phyloP scores from a whole-genome alignment of 2,888 invertebrate species.

The Eulithis testata region DNA sequence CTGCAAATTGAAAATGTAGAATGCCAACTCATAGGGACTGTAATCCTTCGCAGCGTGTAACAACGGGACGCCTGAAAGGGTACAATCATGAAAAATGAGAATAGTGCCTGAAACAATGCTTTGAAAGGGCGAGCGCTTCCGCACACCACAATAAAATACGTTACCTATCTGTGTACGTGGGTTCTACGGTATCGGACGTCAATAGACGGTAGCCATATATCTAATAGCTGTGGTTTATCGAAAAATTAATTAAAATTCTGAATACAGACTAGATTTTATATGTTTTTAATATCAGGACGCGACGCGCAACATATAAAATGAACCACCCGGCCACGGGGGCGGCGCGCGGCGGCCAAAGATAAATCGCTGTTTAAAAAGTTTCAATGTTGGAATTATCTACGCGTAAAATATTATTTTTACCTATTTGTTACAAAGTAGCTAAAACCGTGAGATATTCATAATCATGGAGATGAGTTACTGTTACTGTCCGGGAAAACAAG shows the following conservation, averaged over 20 bases:
- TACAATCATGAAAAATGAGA: constrained; percentile 51
- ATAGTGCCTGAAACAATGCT: constrained; percentile 72
- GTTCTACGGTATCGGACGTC: background rate
- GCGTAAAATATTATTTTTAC: too few relatives aligned
- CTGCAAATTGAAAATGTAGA: too few relatives aligned
- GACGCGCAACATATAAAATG: constrained; percentile 37
- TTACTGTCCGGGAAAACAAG: background rate
- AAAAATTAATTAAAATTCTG: constrained; percentile 16
- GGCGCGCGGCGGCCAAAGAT: constrained; percentile 48
- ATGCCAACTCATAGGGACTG: too few relatives aligned
- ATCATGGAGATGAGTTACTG: background rate
- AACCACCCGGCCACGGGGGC: constrained; percentile 6
- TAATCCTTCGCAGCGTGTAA: background rate
- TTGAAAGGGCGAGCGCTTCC: constrained; percentile 73
- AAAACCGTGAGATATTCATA: background rate
- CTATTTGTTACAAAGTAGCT: background rate
- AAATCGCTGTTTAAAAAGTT: constrained; percentile 11
- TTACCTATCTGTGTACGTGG: background rate
- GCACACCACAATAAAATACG: constrained; percentile 21
- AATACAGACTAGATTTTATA: constrained; percentile 14
- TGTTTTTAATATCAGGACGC: constrained; percentile 22
- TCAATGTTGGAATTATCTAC: too few relatives aligned
- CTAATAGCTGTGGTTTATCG: constrained; percentile 12
- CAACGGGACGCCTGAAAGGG: constrained; percentile 35
- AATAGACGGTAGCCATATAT: constrained; percentile 7